Base-by-base conservation (phyloP, 2,888 invertebrate species). In the Cataglyphis livida region DNA sequence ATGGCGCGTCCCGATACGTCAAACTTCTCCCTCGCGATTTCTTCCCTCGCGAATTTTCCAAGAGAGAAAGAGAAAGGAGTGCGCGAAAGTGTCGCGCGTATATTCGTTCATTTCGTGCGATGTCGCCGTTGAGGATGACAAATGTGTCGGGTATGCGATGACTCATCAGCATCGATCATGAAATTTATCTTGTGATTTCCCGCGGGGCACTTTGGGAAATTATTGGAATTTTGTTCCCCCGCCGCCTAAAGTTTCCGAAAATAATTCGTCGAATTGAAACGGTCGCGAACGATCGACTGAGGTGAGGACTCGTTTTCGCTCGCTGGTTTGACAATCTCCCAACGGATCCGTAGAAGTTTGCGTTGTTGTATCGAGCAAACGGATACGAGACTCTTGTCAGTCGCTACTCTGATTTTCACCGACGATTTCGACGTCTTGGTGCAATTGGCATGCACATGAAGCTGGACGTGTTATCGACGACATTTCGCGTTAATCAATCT, bases 171-270 rank as follows among this genome's bases (percentile, higher is more conserved):
- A 73, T 83, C 81, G 61, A 71, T 83, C 74, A 48, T 65, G 51
- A 70, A 76, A 83, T 85, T 81, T 75, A 76, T 83, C 75, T 79
- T 73, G 25, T 57, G 81, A 86, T 86, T 86, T 86, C 85, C 81
- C 85, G 81, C 64, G 57, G 66, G 81, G 32, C 81, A 25, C 61
- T 61, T 18, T 25, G 64, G 18, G 15, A 59, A 59, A 85, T 83
- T 68, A 81, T 44, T 21, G 70, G 59, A 51, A 78, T 68, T 68
- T 59, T n/a, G 41, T 65, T 10, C 25, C 21, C 59, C 4, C 9
- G 51, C 21, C 28, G 41, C 15, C 32, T 18, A 32, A 78, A 68
- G 68, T 78, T 44, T 21, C 15, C 32, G 57, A 44, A 59, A 70
- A 68, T 70, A 78, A 78, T 44, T 35, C 70, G 57, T 68, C 21